These are phyloP conservation scores for Tauraco hartlaubi DNA, from an alignment of 2,797 vertebrate species.

Conservation along the genomic window DNA sequence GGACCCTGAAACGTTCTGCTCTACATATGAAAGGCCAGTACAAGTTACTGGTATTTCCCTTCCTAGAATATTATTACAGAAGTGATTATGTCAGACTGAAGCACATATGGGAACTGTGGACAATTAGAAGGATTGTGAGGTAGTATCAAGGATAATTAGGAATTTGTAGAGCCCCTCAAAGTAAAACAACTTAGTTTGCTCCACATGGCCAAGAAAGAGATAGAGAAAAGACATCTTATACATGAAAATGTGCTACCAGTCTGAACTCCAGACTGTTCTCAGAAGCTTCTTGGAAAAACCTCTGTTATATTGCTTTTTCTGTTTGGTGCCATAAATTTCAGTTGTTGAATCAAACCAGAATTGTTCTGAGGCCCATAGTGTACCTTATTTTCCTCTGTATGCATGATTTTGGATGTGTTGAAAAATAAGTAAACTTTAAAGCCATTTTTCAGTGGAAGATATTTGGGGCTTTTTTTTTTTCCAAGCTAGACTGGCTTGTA, in stretches of 20 bases:
- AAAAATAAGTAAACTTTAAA: neutral
- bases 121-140: neutral
- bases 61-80: neutral
- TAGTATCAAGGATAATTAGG: neutral
- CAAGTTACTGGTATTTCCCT: neutral
- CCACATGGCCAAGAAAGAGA: neutral
- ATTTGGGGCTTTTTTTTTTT: neutral
- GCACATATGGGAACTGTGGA: neutral
- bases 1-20: neutral
- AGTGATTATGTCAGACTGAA: neutral
- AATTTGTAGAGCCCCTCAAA: neutral
- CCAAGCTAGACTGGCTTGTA: neutral
- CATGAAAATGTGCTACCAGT: neutral
- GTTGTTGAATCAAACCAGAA: neutral
- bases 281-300: neutral
- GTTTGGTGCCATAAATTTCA: neutral
- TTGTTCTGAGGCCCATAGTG: neutral
- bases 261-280: neutral
- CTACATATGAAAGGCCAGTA: neutral
- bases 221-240: neutral
- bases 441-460: neutral
- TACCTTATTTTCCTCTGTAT: neutral
- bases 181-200: neutral
- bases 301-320: neutral
- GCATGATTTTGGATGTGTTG: neutral